Evolutionary conservation across 2,888 invertebrate genomes (phyloP), one percentile per base, ranked within the genome.

Genomic region (Eulithis prunata): DNA sequence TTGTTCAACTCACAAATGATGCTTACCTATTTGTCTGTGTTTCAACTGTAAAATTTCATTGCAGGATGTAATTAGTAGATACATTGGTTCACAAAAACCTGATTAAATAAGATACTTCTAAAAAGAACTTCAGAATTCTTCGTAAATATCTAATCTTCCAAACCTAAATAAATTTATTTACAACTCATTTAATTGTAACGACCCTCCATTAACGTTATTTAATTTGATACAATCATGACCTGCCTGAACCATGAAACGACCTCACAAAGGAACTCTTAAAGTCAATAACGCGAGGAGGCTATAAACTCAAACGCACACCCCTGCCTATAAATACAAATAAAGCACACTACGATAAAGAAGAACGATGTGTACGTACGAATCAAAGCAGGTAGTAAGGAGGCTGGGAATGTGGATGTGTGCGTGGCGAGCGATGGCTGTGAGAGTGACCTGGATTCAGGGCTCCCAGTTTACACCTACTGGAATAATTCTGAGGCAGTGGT

Each of bases 361-460:
- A 73, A 74, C 72, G 10, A 54, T 32, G 59, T 61, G 66, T 73
- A 76, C 75, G 72, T 77, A 76, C 77, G 72, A 77, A 80, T 78
- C 77, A 73, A 77, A 81, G 76, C 83, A 86, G 86, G 82, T 83
- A 84, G 76, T 71, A 64, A 70, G 71, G 69, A 69, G 77, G 56
- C 72, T 80, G 78, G 75, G 75, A 75, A 74, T 68, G 71, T 57
- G 32, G 54, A 45, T 66, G 28, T 78, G 78, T 74, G 76, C 71
- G 58, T 51, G 36, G 14, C 4, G 46, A 14, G 13, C 66, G 61
- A 21, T 32, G 32, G 7, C 14, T 75, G 88, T 89, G 84, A 87
- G 89, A 72, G 89, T 90, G 90, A 76, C 90, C 90, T 87, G 89
- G 79, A 85, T 88, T 82, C 74, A 84, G 81, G 81, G 81, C 67